Percentiles rank a stretch among this genome's conserved stretches.
These are phyloP conservation scores for Drosophila nikananu DNA, from an alignment of 1,140 invertebrate species.

Conservation along the genomic window DNA sequence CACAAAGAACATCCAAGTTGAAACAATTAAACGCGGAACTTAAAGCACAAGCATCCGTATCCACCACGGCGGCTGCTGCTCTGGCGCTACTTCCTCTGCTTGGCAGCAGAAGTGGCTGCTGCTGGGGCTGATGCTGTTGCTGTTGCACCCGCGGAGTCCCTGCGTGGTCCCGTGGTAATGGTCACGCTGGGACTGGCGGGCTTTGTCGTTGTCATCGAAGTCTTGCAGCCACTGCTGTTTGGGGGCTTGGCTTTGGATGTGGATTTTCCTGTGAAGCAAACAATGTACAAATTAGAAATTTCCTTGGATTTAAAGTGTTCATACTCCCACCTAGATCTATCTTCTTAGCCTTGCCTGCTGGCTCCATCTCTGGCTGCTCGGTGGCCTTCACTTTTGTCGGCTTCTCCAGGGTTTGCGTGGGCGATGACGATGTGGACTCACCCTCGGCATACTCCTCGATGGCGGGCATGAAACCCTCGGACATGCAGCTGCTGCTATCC, in stretches of 20 bases:
- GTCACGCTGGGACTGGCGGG: conserved; percentile 41
- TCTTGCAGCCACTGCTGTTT: conserved; percentile 49
- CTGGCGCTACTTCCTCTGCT: conserved; percentile 73
- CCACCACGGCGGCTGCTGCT: conserved; percentile 6
- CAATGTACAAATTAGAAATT: neutral
- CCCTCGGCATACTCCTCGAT: conserved; percentile 75
- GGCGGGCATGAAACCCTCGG: conserved; percentile 79
- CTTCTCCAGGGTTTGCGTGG: conserved; percentile 68
- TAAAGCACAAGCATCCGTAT: conserved; percentile 68
- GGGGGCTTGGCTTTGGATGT: conserved; percentile 30
- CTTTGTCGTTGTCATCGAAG: conserved; percentile 78
- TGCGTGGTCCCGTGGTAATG: conserved; percentile 46
- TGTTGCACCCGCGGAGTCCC: conserved; percentile 33
- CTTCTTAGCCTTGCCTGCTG: conserved; percentile 45
- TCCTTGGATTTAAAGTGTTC: neutral
- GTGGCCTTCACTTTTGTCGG: conserved; percentile 46
- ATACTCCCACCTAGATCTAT: conserved; percentile 42
- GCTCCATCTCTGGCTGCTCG: conserved; percentile 39
- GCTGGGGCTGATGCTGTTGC: conserved; percentile 14
- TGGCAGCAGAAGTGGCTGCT: conserved; percentile 46
- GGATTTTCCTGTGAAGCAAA: conserved; percentile 28
- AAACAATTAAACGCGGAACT: conserved; percentile 65
- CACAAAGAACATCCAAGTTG: conserved; percentile 43
- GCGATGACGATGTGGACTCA: conserved; percentile 64
- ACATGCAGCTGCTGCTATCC: conserved; percentile 54